Evolutionary conservation across 2,888 invertebrate genomes (phyloP).

Genomic region (Clepsis dumicolana): DNA sequence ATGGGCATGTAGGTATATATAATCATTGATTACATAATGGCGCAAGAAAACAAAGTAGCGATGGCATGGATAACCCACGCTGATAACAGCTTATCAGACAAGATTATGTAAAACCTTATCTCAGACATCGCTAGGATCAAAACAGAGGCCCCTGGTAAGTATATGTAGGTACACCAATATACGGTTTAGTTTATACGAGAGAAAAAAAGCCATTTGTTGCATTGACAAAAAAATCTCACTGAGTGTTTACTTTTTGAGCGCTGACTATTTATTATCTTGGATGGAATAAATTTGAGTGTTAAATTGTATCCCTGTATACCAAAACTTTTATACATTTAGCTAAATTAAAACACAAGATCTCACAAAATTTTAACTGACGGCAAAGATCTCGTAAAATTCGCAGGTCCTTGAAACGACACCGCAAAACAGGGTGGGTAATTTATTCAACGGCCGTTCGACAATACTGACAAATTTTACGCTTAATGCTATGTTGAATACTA

Average conservation of each 20-base stretch:
- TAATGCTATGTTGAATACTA: constrained; percentile 36
- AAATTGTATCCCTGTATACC: no score
- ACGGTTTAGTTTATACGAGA: background rate
- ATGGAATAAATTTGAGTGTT: no score
- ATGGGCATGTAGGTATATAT: constrained; percentile 7
- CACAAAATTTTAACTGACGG: constrained; percentile 18
- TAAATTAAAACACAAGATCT: background rate
- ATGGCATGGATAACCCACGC: constrained; percentile 9
- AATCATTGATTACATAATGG: constrained; percentile 16
- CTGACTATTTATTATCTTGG: no score
- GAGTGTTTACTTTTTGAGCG: no score
- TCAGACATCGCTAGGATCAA: background rate
- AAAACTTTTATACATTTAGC: no score
- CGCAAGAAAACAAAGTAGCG: constrained; percentile 16
- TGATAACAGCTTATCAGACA: constrained; percentile 17
- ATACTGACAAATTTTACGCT: constrained; percentile 34
- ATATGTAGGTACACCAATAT: background rate
- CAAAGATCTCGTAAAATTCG: constrained; percentile 49
- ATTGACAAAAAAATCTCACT: no score
- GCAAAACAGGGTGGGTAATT: constrained; percentile 57
- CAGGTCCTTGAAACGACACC: constrained; percentile 36
- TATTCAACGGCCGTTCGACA: constrained; percentile 59
- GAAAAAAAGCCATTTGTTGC: no score
- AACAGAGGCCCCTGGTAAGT: no score
- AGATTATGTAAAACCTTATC: constrained; percentile 19